Evolutionary conservation across 2,113 vertebrate species (phyloP).

Genomic region (Corvus hawaiiensis): DNA sequence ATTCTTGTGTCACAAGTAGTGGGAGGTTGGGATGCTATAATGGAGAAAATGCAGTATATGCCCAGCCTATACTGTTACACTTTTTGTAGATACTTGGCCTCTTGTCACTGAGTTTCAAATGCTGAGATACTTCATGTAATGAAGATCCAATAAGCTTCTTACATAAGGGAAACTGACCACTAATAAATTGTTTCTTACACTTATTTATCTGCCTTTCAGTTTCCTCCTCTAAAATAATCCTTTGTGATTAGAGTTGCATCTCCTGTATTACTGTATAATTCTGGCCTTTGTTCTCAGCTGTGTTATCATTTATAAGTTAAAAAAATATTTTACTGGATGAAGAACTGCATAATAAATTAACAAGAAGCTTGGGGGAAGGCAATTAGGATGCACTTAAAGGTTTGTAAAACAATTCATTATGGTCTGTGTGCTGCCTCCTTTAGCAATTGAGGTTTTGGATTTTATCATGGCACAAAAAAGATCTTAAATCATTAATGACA

Average conservation of each 20-base stretch:
- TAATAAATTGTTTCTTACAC: not conserved
- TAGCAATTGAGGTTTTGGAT: not conserved
- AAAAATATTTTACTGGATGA: not conserved
- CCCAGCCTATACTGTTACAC: not conserved
- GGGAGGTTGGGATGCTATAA: not conserved
- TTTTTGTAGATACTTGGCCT: not conserved
- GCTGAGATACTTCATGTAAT: not conserved
- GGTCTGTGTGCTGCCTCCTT: not conserved
- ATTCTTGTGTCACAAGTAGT: not conserved
- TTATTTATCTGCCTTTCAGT: not conserved
- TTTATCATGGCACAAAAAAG: not conserved
- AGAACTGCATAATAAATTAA: not conserved
- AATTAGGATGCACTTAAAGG: not conserved
- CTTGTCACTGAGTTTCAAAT: not conserved
- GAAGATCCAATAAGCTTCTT: not conserved
- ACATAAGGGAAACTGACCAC: not conserved
- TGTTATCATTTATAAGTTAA: not conserved
- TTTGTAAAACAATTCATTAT: not conserved
- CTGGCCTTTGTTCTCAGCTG: not conserved
- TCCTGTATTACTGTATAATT: not conserved
- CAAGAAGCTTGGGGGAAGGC: not conserved
- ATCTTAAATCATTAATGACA: not conserved
- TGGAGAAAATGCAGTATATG: not conserved
- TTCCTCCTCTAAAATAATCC: not conserved
- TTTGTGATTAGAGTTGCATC: not conserved